Base-by-base conservation (phyloP, 2,888 invertebrate species). In the Oeneis ivallda region DNA sequence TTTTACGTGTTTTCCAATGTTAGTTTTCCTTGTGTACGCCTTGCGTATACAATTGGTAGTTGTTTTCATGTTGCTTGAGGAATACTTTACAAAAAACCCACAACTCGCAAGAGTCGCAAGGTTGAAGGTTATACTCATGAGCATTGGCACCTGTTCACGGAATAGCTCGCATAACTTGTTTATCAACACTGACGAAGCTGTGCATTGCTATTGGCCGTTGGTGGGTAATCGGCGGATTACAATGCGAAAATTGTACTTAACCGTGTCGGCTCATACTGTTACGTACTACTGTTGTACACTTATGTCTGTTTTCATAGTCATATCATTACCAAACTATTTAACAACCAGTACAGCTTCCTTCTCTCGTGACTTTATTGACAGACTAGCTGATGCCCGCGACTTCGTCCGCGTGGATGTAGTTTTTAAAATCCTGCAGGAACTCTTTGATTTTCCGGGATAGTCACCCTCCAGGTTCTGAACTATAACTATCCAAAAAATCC, bases 121-220 rank as follows among this genome's bases (percentile, higher is more conserved):
- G 39, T 53, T 66, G 61, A 64, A 66, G 64, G 64, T 49, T 57
- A 54, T 41, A 45, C 56, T 32, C 61, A 64, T 26, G 43, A 43
- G 45, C 45, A 37, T 59, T 47, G 49, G 32, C 49, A 54, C 41
- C 57, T 49, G 49, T 59, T 62, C 37, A 26, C 63, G 53, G 41
- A 52, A 49, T 66, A 57, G 58, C 32, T 68, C 62, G 58, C 57
- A 64, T 62, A 59, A 68, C 66, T 68, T 56, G 66, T 62, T 68
- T 62, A 56, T 54, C 50, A 45, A 45, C 45, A 53, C 32, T 53
- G 58, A 58, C 45, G 43, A 45, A 58, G 57, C 34, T 13, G 19
- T 56, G 43, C 47, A 47, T 58, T 15, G 47, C 32, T 34, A 58
- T 57, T 57, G 57, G 41, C 26, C 19, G 19, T 13, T 5, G 43